Evolutionary conservation across 2,113 vertebrate species (phyloP), one percentile per base, ranked within the genome.

Genomic region (Ammodytes dubius): DNA sequence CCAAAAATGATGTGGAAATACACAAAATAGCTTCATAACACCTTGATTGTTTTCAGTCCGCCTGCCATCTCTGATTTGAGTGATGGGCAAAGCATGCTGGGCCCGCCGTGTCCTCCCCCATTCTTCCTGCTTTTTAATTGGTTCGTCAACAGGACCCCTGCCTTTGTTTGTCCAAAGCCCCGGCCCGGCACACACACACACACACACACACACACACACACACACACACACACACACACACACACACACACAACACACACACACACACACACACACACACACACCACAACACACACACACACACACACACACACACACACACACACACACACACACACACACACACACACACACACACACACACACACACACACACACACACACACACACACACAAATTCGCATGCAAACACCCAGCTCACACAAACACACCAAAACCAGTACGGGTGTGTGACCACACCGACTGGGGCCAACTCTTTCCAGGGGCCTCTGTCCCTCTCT

Each of bases 101-200:
- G 77, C 40, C 52, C 2, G 8, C 39, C 27, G 58, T 47, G 70
- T 88, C 89, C 91, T 82, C 87, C 88, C 84, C 85, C 81, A 86
- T 87, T 84, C 77, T 89, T 83, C 59, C 87, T 87, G 76, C 81
- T 77, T 78, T 95, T 78, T 88, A 88, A 92, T 92, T 93, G 90
- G 91, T 92, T 90, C 74, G 58, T 90, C 87, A 90, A 88, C 81
- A 79, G 73, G 87, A 90, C 83, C 83, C 92, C 86, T 84, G 83
- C 86, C 74, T 88, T 89, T 92, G 83, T 91, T 93, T 88, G 82
- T 70, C 79, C 87, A 84, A 54, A 64, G 85, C 78, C 72, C 63
- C 39, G 50, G 53, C 81, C 58, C 70, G 27, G 69, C 82, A 81
- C 80, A 75, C 81, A 73, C 66, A 60, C 69, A 60, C 70, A 42